phyloP scores from a whole-genome alignment of 2,113 vertebrate species.

The Cyprinodon brontotheroides region DNA sequence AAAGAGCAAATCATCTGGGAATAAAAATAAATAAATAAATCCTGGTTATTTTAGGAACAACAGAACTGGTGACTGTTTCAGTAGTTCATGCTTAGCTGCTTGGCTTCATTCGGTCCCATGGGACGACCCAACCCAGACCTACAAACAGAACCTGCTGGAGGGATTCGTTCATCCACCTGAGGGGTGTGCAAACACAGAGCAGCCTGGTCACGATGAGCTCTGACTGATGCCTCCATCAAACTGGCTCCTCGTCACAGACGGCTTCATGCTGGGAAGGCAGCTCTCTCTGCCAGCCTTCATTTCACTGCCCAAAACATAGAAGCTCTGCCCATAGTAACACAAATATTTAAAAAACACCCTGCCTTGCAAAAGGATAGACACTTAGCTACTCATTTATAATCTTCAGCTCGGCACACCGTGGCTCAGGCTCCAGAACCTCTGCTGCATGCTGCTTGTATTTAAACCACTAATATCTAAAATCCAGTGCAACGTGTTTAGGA shows the following conservation, averaged over 20 bases:
- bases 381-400: too few relatives aligned
- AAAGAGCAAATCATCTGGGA: conserved; percentile 49
- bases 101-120: conserved; percentile 12
- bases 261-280: conserved; percentile 23
- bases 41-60: conserved; percentile 34
- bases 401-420: too few relatives aligned
- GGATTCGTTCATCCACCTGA: not conserved
- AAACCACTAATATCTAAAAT: too few relatives aligned
- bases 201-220: conserved; percentile 3
- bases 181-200: not conserved
- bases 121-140: not conserved
- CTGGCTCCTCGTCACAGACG: conserved; percentile 42
- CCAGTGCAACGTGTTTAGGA: too few relatives aligned
- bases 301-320: conserved; percentile 6
- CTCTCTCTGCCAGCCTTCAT: conserved; percentile 35
- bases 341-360: too few relatives aligned
- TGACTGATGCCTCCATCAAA: not conserved
- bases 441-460: too few relatives aligned
- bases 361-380: too few relatives aligned
- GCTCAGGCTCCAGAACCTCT: too few relatives aligned
- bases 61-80: conserved; percentile 2
- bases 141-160: conserved; percentile 12
- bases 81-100: conserved; percentile 3
- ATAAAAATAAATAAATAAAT: conserved; percentile 3
- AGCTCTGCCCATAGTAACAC: too few relatives aligned